A percentile compares a stretch with the other conserved stretches of the same genome.
Conservation (phyloP, 1,140 invertebrate genomes). For the Neotoxoptera formosana region DNA sequence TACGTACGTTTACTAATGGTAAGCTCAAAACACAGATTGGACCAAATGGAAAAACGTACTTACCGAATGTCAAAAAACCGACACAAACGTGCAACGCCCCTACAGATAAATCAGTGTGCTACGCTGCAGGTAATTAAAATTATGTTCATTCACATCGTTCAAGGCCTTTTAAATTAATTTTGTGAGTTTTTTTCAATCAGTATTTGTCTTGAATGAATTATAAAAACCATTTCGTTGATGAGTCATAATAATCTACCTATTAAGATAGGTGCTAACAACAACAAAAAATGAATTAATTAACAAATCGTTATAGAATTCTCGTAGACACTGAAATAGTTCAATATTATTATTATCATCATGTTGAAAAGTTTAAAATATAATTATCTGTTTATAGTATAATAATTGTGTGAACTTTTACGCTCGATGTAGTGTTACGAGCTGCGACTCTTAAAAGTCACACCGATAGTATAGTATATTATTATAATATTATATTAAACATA, state of each 20-base stretch:
- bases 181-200: neutral
- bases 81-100: neutral
- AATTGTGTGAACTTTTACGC: neutral
- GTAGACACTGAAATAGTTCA: neutral
- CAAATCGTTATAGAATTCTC: neutral
- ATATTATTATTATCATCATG: neutral
- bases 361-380: neutral
- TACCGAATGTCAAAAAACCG: neutral
- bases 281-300: neutral
- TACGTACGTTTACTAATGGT: neutral
- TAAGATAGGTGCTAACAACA: neutral
- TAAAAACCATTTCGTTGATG: neutral
- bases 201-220: neutral
- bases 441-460: too few species aligned
- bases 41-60: neutral
- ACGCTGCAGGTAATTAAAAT: slow-evolving; percentile 7
- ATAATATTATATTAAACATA: too few species aligned
- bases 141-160: neutral
- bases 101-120: neutral
- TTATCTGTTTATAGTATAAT: neutral
- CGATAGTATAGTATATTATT: too few species aligned
- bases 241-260: neutral
- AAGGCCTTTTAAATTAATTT: neutral
- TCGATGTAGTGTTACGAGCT: too few species aligned
- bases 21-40: neutral